These are phyloP conservation scores for Hippoglossus stenolepis DNA, from an alignment of 2,113 vertebrate species.

Conservation along the genomic window DNA sequence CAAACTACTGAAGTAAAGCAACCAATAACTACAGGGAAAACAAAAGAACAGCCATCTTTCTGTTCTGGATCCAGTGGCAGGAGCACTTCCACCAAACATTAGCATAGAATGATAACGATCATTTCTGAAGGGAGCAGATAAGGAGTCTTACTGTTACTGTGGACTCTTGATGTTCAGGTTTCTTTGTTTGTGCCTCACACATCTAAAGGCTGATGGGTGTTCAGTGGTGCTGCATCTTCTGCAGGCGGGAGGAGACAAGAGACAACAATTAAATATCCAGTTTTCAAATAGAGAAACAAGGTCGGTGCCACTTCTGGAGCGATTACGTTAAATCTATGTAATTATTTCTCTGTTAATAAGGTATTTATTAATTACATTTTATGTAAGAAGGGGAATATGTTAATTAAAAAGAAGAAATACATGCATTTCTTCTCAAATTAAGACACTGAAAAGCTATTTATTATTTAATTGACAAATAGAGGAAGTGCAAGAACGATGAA, in stretches of 20 bases:
- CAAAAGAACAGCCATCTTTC: too few relatives aligned
- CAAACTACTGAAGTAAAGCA: too few relatives aligned
- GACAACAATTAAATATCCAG: neutral
- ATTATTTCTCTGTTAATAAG: neutral
- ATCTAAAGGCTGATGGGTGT: conserved; percentile 59
- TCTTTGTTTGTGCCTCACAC: conserved; percentile 55
- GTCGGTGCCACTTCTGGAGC: neutral
- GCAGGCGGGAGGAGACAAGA: conserved; percentile 15
- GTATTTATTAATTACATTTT: too few relatives aligned
- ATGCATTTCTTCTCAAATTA: too few relatives aligned
- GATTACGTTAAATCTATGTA: neutral
- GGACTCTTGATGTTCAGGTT: conserved; percentile 45
- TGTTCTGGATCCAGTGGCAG: too few relatives aligned
- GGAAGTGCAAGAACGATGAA: too few relatives aligned
- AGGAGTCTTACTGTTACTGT: conserved; percentile 59
- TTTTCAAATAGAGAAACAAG: neutral
- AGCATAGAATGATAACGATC: neutral
- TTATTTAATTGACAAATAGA: too few relatives aligned
- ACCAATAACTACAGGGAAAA: too few relatives aligned
- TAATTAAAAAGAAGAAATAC: too few relatives aligned
- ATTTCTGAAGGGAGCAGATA: conserved; percentile 1
- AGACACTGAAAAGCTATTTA: too few relatives aligned
- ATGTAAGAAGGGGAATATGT: too few relatives aligned
- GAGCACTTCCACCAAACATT: neutral
- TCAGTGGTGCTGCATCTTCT: conserved; percentile 57